phyloP scores from a whole-genome alignment of 2,113 vertebrate species.

The Thomomys bottae region DNA sequence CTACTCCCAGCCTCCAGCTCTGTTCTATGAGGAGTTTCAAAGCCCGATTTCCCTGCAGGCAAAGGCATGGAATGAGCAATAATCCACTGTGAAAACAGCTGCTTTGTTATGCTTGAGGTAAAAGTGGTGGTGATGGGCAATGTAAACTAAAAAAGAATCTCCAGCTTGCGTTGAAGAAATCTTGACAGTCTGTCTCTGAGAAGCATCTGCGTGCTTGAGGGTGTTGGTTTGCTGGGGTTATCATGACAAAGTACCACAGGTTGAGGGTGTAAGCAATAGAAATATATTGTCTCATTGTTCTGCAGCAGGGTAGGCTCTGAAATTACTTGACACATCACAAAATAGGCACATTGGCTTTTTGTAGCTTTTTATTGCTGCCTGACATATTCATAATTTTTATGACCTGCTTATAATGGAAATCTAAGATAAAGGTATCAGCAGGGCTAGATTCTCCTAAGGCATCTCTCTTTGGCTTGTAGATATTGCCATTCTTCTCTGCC shows the following conservation, averaged over 20 bases:
- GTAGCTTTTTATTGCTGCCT: too few species aligned
- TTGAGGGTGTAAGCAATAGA: background rate
- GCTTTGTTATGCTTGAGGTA: constrained; percentile 52
- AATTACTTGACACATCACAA: too few species aligned
- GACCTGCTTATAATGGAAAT: background rate
- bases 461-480: background rate
- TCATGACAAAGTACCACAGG: background rate
- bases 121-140: background rate
- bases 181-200: background rate
- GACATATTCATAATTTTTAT: too few species aligned
- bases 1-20: too few species aligned
- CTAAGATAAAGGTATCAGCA: background rate
- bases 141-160: constrained; percentile 24
- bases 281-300: background rate
- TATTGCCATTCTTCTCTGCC: background rate
- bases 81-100: constrained; percentile 59
- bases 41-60: constrained; percentile 58
- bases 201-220: background rate
- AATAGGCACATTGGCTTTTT: too few species aligned
- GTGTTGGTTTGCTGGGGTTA: background rate
- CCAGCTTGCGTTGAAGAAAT: constrained; percentile 6
- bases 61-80: background rate
- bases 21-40: constrained; percentile 14
- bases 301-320: background rate
- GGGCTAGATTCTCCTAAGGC: background rate